Conservation (phyloP, 2,888 invertebrate species). For the Diachrysia chrysitis region DNA sequence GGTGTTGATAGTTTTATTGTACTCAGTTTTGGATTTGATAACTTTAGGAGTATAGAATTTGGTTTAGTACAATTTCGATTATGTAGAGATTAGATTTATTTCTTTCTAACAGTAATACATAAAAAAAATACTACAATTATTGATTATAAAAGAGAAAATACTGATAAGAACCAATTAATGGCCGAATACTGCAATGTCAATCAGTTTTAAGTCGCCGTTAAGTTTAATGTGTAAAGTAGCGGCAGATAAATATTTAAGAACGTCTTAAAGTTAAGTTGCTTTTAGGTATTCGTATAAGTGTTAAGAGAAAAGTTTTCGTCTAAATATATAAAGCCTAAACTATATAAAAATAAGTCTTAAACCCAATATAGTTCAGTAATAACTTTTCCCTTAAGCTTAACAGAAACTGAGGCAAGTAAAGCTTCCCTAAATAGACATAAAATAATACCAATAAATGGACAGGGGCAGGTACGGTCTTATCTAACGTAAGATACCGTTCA, state of each 20-base stretch:
- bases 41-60: conserved; percentile 18
- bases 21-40: conserved; percentile 18
- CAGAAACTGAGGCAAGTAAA: conserved; percentile 13
- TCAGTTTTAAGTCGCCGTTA: too few species aligned
- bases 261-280: too few species aligned
- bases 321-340: background rate
- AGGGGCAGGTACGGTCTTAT: conserved; percentile 73
- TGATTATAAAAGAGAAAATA: too few species aligned
- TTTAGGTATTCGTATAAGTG: too few species aligned
- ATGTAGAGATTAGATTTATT: background rate
- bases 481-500: conserved; percentile 76
- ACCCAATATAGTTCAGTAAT: conserved; percentile 1
- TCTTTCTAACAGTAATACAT: too few species aligned
- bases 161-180: too few species aligned
- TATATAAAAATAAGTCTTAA: background rate
- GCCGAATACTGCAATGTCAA: too few species aligned
- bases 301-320: too few species aligned
- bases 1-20: conserved; percentile 65
- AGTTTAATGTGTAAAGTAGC: too few species aligned
- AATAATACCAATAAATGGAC: conserved; percentile 67
- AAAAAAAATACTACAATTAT: too few species aligned
- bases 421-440: conserved; percentile 42
- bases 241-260: too few species aligned
- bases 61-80: background rate
- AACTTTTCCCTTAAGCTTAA: conserved; percentile 5